Conservation (phyloP, 2,888 invertebrate genomes). For the Seira ritae region DNA sequence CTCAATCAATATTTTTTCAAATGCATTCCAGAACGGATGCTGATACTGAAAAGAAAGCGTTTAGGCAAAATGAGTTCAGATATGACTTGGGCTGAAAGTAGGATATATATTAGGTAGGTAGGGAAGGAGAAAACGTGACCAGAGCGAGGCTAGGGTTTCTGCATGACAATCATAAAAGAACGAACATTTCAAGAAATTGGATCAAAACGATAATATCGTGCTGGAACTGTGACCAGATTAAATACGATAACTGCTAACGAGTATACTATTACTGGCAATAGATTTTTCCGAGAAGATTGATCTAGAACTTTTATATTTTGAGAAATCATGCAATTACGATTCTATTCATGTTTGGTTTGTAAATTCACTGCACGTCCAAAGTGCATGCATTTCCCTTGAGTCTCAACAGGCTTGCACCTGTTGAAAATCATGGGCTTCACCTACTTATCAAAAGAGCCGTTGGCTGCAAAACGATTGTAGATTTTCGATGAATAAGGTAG, state of each 20-base stretch:
- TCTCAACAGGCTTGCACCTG: too few relatives aligned
- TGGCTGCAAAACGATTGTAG: too few relatives aligned
- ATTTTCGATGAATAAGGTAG: too few relatives aligned
- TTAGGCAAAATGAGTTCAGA: background rate
- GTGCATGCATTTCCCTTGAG: too few relatives aligned
- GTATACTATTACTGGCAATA: background rate
- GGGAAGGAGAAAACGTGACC: conserved; percentile 7
- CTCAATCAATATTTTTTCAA: background rate
- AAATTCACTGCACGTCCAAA: background rate
- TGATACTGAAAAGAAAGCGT: background rate
- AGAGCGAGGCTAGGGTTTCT: background rate
- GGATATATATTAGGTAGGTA: background rate
- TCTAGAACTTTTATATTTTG: background rate
- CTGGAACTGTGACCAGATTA: background rate
- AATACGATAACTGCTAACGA: background rate
- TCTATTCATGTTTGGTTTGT: background rate
- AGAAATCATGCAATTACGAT: background rate
- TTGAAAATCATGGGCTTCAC: too few relatives aligned
- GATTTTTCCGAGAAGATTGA: background rate
- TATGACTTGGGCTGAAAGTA: background rate
- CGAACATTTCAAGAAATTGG: background rate
- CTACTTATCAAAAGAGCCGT: too few relatives aligned
- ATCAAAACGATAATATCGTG: too few relatives aligned
- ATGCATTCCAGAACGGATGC: background rate
- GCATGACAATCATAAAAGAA: background rate